Evolutionary conservation across 2,797 vertebrate genomes (phyloP), one percentile per base, ranked within the genome.

Genomic region (Pangasius larnaudii): DNA sequence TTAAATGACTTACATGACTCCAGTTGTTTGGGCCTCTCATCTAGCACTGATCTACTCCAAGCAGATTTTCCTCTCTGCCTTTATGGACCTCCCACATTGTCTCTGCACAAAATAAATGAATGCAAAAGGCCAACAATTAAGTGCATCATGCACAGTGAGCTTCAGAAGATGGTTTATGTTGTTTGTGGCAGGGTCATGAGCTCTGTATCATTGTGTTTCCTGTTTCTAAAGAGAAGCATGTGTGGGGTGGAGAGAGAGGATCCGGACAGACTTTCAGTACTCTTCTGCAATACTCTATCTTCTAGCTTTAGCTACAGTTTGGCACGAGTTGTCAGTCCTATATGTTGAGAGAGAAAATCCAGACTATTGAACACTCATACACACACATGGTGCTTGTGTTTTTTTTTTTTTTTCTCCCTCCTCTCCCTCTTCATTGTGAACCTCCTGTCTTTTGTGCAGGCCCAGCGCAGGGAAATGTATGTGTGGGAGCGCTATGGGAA

Each of bases 401-500:
- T 36, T 36, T 46, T 46, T 83, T 18, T 67, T 1, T 33, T 1
- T 53, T 24, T 65, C 39, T 42, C 5, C 39, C 39, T 13, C 0
- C 16, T 30, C 9, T 14, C 14, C 56, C 39, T 3, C 16, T 39
- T 65, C 14, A 63, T 42, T 9, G 10, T 67, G 42, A 79, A 51
- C 22, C 42, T 36, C 3, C 79, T 80, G 59, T 69, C 6, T 10
- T n/a, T 49, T 80, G 56, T 89, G 63, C 92, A 99, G 98, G 97
- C 98, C 36, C 97, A 98, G 91, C 96, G 95, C 63, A 97, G 97
- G 93, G 98, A 99, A 89, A 94, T 96, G 0, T 98, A 98, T 90
- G 95, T 99, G 88, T 98, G 98, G 93, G 97, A 99, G 87, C 98
- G 97, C 88, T 99, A 99, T 92, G 97, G 98, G 72, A 96, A 96